Conservation (phyloP, 2,797 vertebrate genomes). For the Epinephelus awoara region DNA sequence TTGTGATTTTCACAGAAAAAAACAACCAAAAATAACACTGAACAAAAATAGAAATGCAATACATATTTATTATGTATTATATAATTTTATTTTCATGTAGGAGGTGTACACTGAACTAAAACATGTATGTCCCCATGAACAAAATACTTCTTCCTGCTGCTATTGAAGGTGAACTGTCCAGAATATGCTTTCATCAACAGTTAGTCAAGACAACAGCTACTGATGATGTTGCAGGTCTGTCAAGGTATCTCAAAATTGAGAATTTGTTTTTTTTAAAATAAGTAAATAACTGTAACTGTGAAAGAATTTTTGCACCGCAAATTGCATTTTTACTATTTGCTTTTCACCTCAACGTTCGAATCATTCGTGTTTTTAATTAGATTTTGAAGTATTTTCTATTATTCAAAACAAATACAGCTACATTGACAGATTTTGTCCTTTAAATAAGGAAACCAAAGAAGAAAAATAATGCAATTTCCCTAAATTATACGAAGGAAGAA, state of each 20-base stretch:
- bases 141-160: not conserved
- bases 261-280: not conserved
- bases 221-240: not conserved
- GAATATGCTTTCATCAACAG: not conserved
- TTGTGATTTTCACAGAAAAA: constrained; percentile 7
- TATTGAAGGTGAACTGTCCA: not conserved
- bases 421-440: not conserved
- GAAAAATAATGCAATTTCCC: not conserved
- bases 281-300: not conserved
- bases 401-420: not conserved
- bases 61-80: no score
- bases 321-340: not conserved
- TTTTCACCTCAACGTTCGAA: not conserved
- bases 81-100: no score
- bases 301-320: not conserved
- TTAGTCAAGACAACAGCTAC: not conserved
- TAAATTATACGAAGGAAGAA: not conserved
- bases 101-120: not conserved
- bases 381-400: not conserved
- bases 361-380: not conserved
- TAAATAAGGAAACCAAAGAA: not conserved
- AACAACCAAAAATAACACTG: not conserved
- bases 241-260: not conserved
- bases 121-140: not conserved
- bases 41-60: no score